phyloP scores from a whole-genome alignment of 2,888 invertebrate genomes.

The Cistogaster globosa region DNA sequence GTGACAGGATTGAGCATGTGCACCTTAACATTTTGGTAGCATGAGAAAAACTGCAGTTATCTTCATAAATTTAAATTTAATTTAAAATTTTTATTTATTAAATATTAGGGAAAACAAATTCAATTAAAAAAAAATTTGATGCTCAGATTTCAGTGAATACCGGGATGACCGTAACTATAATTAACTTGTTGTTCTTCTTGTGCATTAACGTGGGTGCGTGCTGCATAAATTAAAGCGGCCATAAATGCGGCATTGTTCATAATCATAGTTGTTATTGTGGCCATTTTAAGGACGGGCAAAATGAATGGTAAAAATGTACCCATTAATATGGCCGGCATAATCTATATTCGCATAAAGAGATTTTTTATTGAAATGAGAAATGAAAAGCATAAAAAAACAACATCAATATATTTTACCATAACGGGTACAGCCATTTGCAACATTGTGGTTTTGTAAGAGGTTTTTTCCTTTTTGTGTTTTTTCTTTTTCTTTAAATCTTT shows the following conservation, averaged over 20 bases:
- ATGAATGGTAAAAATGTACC: conserved; percentile 88
- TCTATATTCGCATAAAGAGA: conserved; percentile 23
- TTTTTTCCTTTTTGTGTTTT: conserved; percentile 67
- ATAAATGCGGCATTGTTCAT: conserved; percentile 88
- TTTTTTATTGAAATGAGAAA: background rate
- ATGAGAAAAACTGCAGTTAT: no score
- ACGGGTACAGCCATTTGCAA: conserved; percentile 84
- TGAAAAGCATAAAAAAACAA: background rate
- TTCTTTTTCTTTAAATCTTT: conserved; percentile 75
- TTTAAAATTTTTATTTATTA: no score
- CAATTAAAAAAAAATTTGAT: no score
- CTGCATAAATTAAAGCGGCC: conserved; percentile 84
- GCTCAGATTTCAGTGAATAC: conserved; percentile 72
- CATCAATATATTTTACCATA: conserved; percentile 79
- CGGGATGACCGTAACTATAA: conserved; percentile 76
- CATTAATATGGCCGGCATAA: conserved; percentile 86
- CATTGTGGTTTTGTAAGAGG: conserved; percentile 78
- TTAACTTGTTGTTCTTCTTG: conserved; percentile 79
- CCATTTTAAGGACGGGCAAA: conserved; percentile 87
- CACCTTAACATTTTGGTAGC: no score
- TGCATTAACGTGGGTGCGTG: conserved; percentile 79
- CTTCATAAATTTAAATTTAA: no score
- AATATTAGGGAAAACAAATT: no score
- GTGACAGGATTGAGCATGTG: no score
- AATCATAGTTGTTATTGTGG: conserved; percentile 85